Conservation (phyloP, 2,888 invertebrate genomes). For the Apamea anceps region DNA sequence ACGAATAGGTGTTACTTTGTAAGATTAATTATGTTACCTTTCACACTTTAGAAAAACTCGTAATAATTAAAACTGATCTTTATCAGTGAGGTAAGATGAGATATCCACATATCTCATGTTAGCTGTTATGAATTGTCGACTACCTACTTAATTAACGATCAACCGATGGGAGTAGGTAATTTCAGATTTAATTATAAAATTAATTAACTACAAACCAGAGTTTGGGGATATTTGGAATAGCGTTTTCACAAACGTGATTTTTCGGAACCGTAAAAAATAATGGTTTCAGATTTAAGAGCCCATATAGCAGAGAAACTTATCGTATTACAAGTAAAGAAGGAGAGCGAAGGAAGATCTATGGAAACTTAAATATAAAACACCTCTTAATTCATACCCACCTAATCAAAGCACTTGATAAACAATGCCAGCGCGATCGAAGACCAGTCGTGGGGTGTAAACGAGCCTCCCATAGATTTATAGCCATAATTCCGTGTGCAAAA, state of each 20-base stretch:
- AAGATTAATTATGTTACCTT: not conserved
- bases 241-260: too few relatives aligned
- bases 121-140: not conserved
- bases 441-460: slow-evolving; percentile 78
- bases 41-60: not conserved
- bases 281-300: not conserved
- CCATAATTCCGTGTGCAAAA: slow-evolving; percentile 88
- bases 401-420: slow-evolving; percentile 56
- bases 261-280: not conserved
- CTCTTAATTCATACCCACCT: slow-evolving; percentile 33
- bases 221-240: too few relatives aligned
- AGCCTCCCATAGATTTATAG: slow-evolving; percentile 83
- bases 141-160: not conserved
- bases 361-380: slow-evolving; percentile 17
- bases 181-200: not conserved
- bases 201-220: not conserved
- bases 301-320: not conserved
- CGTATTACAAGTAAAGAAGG: not conserved
- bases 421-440: slow-evolving; percentile 55
- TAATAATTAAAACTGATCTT: not conserved
- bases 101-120: not conserved
- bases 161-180: not conserved
- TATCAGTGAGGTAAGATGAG: not conserved
- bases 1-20: not conserved
- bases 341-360: not conserved